Evolutionary conservation across 2,888 invertebrate species (phyloP), one percentile per base, ranked within the genome.

Genomic region (Hirtodrosophila histrioides): DNA sequence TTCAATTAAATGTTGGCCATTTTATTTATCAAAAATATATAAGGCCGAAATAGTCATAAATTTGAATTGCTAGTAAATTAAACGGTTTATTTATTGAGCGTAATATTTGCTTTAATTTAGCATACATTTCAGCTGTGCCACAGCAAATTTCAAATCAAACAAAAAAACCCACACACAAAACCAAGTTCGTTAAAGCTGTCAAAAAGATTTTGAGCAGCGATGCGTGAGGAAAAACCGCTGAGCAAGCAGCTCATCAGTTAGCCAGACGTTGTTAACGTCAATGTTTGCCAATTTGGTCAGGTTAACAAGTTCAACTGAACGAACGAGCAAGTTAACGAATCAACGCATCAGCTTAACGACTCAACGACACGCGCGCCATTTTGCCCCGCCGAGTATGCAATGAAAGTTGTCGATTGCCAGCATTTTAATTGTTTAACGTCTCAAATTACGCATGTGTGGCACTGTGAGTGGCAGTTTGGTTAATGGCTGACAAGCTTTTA

Each of bases 401-500:
- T 53, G 50, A 74, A 61, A 61, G 31, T 60, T 37, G 17, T 37
- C 31, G 10, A 24, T 44, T 55, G 40, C 31, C 10, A 9, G 12
- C 40, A 33, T 67, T 70, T 67, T 68, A 71, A 69, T 68, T 76
- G 76, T 62, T 57, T 17, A 57, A 63, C 54, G 43, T 57, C 77
- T 68, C 72, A 55, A 60, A 76, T 76, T 51, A 79, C 68, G 58
- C 50, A 56, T 46, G 66, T 54, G 50, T 56, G 37, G 43, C 31
- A 44, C 60, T 61, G 41, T 62, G 75, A 63, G 60, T 71, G 73
- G 57, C 77, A 69, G 46, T 74, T 74, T 44, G 78, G 54, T 76
- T 80, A 78, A 80, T 80, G 61, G 78, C 77, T 69, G 80, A 69
- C 75, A 78, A 31, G 39, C 66, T 51, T 69, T 58, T 45, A 64